phyloP scores from a whole-genome alignment of 2,797 vertebrate genomes.

The Spinus olivaceus region DNA sequence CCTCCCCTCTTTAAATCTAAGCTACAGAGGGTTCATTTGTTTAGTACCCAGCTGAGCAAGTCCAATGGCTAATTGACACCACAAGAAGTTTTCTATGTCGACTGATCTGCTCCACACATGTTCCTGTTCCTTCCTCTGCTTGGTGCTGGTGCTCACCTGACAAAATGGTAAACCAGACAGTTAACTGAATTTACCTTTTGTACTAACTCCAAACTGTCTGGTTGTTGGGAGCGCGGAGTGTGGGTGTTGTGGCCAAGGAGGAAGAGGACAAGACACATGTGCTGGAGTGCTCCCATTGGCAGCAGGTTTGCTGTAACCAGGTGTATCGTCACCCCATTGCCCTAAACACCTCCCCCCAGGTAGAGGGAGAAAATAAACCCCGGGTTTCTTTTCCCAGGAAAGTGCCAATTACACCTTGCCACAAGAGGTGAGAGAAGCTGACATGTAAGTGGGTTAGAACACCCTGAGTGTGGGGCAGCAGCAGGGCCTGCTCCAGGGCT shows the following conservation, averaged over 20 bases:
- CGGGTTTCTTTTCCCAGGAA: neutral
- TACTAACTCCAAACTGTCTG: neutral
- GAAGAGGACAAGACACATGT: neutral
- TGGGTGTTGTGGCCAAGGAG: neutral
- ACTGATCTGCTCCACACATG: neutral
- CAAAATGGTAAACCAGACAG: neutral
- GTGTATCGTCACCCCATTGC: neutral
- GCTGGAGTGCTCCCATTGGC: neutral
- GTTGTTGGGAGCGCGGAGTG: neutral
- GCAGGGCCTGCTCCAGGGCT: neutral
- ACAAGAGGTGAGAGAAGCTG: neutral
- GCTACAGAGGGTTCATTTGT: conserved; percentile 10
- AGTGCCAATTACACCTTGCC: neutral
- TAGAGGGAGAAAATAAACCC: neutral
- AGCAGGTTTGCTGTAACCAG: neutral
- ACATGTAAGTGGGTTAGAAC: neutral
- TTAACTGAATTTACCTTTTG: neutral
- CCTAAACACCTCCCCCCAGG: neutral
- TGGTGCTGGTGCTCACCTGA: neutral
- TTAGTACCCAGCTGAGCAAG: conserved; percentile 12
- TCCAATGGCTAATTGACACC: neutral
- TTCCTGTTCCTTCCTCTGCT: neutral
- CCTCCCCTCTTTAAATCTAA: neutral
- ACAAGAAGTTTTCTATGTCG: neutral
- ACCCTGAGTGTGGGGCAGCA: neutral